Evolutionary conservation across 2,888 invertebrate species (phyloP).

Genomic region (Arge pagana): DNA sequence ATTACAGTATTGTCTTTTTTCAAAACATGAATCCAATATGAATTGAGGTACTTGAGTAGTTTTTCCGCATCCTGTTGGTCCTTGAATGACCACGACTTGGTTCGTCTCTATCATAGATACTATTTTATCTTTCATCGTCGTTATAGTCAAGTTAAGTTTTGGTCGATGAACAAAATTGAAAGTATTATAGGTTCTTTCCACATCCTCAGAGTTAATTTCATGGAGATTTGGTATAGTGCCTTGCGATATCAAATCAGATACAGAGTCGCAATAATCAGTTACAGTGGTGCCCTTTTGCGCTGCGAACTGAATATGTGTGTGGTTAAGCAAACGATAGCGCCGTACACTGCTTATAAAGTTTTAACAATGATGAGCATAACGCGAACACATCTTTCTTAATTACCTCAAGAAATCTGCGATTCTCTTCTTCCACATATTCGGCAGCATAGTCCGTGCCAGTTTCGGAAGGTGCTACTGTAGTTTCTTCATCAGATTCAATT

Average conservation of each 20-base stretch:
- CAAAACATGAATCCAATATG: slow-evolving; percentile 79
- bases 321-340: too few relatives aligned
- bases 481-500: slow-evolving; percentile 16
- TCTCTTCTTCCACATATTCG: slow-evolving; percentile 47
- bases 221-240: slow-evolving; percentile 39
- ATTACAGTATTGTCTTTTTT: slow-evolving; percentile 72
- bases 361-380: too few relatives aligned
- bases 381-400: too few relatives aligned
- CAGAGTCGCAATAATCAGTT: not conserved
- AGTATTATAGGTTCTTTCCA: slow-evolving; percentile 46
- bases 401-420: slow-evolving; percentile 43
- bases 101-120: slow-evolving; percentile 69
- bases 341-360: too few relatives aligned
- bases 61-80: slow-evolving; percentile 94
- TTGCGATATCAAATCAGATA: slow-evolving; percentile 44
- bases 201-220: slow-evolving; percentile 36
- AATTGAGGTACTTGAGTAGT: slow-evolving; percentile 91
- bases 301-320: slow-evolving; percentile 6
- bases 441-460: slow-evolving; percentile 45
- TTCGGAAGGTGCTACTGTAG: slow-evolving; percentile 7
- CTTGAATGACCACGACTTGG: slow-evolving; percentile 83
- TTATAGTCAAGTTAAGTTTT: slow-evolving; percentile 45
- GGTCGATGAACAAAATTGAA: slow-evolving; percentile 49
- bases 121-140: slow-evolving; percentile 62
- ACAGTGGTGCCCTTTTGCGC: not conserved